Percentiles rank a stretch among this genome's conserved stretches.
phyloP scores from a whole-genome alignment of 1,140 invertebrate species.

The Globodera ellingtonae region DNA sequence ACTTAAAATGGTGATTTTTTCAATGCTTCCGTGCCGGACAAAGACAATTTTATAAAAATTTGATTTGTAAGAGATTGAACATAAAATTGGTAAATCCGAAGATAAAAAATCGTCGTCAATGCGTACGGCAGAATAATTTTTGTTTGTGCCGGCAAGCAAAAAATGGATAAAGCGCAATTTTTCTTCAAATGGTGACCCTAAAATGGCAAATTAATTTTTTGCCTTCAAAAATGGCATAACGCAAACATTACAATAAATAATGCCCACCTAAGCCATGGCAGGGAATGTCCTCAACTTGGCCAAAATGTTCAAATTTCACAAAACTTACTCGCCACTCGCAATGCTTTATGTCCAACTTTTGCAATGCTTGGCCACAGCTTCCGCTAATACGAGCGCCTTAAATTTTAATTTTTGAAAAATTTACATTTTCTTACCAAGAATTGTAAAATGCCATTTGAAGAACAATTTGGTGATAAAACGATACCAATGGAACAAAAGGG shows the following conservation, averaged over 20 bases:
- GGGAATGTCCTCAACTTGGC: slow-evolving; percentile 5
- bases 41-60: slow-evolving; percentile 18
- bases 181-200: slow-evolving; percentile 16
- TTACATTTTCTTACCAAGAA: not conserved
- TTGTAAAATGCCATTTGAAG: slow-evolving; percentile 16
- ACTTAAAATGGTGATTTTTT: slow-evolving; percentile 2
- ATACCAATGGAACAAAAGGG: slow-evolving; percentile 4
- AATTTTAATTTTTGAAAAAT: not conserved
- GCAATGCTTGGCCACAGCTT: slow-evolving; percentile 9
- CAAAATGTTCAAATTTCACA: slow-evolving; percentile 18
- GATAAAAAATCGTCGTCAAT: not conserved
- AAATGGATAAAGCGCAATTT: slow-evolving; percentile 14
- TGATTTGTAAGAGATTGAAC: not conserved
- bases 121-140: not conserved
- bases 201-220: not conserved
- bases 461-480: slow-evolving; percentile 8
- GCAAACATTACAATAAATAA: not conserved
- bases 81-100: not conserved
- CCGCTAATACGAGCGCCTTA: not conserved
- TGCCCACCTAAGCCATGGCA: not conserved
- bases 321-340: slow-evolving; percentile 19
- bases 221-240: no score
- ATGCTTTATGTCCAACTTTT: slow-evolving; percentile 5
- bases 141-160: not conserved
- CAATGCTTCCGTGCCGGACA: not conserved